phyloP scores from a whole-genome alignment of 2,888 invertebrate genomes.

The Altica lythri region DNA sequence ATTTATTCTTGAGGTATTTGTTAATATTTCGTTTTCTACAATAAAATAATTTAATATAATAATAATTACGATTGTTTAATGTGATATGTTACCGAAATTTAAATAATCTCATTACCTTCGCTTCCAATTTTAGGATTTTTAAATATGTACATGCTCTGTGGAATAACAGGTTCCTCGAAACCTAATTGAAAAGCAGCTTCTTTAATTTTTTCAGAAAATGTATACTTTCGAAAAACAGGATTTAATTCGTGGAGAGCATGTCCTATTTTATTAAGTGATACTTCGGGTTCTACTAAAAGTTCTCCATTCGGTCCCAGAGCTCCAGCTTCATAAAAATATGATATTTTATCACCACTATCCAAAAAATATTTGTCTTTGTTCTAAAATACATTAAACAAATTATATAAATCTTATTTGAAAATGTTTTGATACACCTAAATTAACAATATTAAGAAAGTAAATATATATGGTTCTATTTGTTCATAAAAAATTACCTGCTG shows the following conservation, averaged over 20 bases:
- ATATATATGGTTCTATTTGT: not conserved
- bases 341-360: constrained; percentile 89
- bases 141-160: constrained; percentile 98
- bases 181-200: constrained; percentile 74
- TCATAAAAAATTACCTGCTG: constrained; percentile 58
- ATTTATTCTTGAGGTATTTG: not conserved
- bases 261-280: constrained; percentile 83
- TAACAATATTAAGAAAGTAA: no score
- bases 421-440: no score
- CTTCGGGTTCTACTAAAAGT: constrained; percentile 67
- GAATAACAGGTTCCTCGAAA: constrained; percentile 79
- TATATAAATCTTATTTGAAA: no score
- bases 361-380: constrained; percentile 80
- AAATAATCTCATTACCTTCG: constrained; percentile 66
- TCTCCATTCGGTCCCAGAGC: constrained; percentile 78
- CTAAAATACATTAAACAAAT: no score
- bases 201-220: constrained; percentile 84
- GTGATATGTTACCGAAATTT: not conserved
- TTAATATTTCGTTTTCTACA: constrained; percentile 8
- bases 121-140: constrained; percentile 92
- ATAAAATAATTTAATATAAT: not conserved
- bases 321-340: constrained; percentile 87
- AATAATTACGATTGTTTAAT: not conserved
- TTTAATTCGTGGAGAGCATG: constrained; percentile 85
- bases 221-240: constrained; percentile 79